Evolutionary conservation across 2,888 invertebrate species (phyloP).

Genomic region (Conus canariensis): DNA sequence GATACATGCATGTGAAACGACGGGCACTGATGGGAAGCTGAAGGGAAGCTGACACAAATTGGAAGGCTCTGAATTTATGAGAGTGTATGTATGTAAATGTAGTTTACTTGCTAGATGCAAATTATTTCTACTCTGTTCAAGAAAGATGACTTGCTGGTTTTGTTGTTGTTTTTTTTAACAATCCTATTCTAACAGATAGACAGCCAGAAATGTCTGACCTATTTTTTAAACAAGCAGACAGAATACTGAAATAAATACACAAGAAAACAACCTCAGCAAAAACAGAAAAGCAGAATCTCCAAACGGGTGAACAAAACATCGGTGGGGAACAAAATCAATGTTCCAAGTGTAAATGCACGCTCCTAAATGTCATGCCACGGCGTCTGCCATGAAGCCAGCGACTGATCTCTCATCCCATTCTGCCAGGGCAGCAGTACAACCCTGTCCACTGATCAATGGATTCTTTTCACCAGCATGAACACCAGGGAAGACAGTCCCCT

Average conservation of each 20-base stretch:
- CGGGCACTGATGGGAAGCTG: too few species aligned
- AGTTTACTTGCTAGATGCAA: too few species aligned
- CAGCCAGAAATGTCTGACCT: not conserved
- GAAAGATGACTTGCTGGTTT: too few species aligned
- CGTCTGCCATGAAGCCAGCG: not conserved
- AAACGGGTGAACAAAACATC: not conserved
- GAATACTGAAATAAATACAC: not conserved
- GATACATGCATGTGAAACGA: too few species aligned
- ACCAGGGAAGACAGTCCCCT: not conserved
- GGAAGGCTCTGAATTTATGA: too few species aligned
- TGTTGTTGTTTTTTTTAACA: too few species aligned
- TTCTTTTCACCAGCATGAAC: not conserved
- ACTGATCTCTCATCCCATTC: not conserved
- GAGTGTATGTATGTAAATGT: too few species aligned
- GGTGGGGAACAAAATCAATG: not conserved
- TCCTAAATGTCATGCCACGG: constrained; percentile 1
- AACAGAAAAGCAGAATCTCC: not conserved
- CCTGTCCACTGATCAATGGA: not conserved
- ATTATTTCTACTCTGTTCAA: too few species aligned
- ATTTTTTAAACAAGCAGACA: not conserved
- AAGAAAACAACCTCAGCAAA: not conserved
- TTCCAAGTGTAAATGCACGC: not conserved
- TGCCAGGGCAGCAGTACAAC: not conserved
- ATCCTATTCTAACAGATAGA: too few species aligned
- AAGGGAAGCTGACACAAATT: too few species aligned